These are phyloP conservation scores for Mellilla xanthometata DNA, from an alignment of 2,888 invertebrate species.

Conservation along the genomic window DNA sequence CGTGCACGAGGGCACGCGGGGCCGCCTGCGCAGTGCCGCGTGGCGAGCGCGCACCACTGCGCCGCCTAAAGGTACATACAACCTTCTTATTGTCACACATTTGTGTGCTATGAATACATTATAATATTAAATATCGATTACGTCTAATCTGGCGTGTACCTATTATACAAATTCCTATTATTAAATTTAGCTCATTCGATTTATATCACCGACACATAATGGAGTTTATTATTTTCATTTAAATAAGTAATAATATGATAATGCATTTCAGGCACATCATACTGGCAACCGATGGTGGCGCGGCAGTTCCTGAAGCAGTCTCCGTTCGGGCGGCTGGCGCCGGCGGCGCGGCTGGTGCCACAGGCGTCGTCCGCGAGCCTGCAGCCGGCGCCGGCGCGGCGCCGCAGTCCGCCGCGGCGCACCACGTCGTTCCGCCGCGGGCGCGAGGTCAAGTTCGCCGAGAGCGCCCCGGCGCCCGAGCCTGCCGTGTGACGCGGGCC, in stretches of 20 bases:
- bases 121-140: no score
- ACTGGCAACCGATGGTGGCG: conserved; percentile 88
- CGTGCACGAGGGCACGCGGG: conserved; percentile 89
- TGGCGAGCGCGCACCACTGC: conserved; percentile 77
- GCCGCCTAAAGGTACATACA: conserved; percentile 56
- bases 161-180: no score
- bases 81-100: no score
- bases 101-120: no score
- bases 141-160: no score
- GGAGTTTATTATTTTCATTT: no score
- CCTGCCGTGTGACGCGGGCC: conserved; percentile 77
- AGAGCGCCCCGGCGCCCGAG: conserved; percentile 52
- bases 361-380: conserved; percentile 76
- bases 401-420: conserved; percentile 67
- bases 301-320: conserved; percentile 88
- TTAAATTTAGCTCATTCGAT: no score
- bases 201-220: no score
- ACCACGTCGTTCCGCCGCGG: conserved; percentile 72
- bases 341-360: conserved; percentile 51
- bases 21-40: conserved; percentile 86
- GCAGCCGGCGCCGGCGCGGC: conserved; percentile 57
- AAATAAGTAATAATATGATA: no score
- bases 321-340: conserved; percentile 77
- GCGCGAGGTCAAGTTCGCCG: conserved; percentile 80
- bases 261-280: conserved; percentile 60